phyloP scores from a whole-genome alignment of 2,888 invertebrate genomes.

The Diarsia mendica region DNA sequence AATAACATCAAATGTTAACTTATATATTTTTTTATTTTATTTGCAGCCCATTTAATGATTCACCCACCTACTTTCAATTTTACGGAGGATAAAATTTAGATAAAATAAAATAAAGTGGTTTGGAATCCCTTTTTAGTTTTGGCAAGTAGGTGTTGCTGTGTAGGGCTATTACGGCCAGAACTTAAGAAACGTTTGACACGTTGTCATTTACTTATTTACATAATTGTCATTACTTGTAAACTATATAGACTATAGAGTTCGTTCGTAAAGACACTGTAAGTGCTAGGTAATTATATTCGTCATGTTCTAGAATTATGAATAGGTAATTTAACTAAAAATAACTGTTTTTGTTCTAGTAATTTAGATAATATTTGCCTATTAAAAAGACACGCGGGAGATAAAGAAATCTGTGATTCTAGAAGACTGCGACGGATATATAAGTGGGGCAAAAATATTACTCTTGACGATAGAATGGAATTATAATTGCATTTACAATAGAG shows the following conservation, averaged over 20 bases:
- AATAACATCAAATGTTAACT: slow-evolving; percentile 34
- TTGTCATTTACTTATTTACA: slow-evolving; percentile 4
- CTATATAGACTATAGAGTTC: slow-evolving; percentile 7
- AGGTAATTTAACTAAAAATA: slow-evolving; percentile 34
- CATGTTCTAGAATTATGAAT: slow-evolving; percentile 20
- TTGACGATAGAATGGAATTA: slow-evolving; percentile 20
- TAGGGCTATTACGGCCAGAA: slow-evolving; percentile 2
- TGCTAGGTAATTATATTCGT: slow-evolving; percentile 30
- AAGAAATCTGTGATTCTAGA: slow-evolving; percentile 58
- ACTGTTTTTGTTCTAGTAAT: slow-evolving; percentile 38
- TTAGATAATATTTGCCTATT: slow-evolving; percentile 34
- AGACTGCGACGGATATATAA: slow-evolving; percentile 46
- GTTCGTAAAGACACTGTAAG: slow-evolving; percentile 13
- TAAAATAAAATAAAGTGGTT: not conserved
- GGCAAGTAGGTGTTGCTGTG: not conserved
- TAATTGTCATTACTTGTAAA: slow-evolving; percentile 29
- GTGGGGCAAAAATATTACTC: slow-evolving; percentile 22
- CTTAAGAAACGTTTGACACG: slow-evolving; percentile 2
- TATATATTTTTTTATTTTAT: not conserved
- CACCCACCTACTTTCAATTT: slow-evolving; percentile 8
- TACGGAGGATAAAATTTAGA: not conserved
- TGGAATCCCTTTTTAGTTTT: not conserved
- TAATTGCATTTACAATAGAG: slow-evolving; percentile 13
- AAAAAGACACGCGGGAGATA: slow-evolving; percentile 53
- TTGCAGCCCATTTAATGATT: not conserved